phyloP scores from a whole-genome alignment of 2,113 vertebrate genomes.

The Taurulus bubalis region DNA sequence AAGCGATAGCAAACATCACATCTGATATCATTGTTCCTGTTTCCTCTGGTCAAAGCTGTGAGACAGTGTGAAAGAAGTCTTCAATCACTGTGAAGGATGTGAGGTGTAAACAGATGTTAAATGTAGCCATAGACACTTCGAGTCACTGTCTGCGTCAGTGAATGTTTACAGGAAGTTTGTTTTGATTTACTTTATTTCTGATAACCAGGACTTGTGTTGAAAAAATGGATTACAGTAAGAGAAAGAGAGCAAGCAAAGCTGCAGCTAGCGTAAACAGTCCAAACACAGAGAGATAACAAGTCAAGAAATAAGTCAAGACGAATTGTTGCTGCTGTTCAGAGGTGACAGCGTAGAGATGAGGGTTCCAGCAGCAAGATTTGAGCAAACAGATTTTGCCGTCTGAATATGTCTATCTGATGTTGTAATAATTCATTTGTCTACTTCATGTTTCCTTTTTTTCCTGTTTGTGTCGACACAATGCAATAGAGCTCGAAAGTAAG shows the following conservation, averaged over 20 bases:
- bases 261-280: constrained; percentile 15
- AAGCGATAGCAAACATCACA: constrained; percentile 40
- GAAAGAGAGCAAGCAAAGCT: constrained; percentile 40
- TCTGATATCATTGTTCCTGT: constrained; percentile 4
- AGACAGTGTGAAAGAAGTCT: constrained; percentile 6
- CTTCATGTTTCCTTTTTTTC: constrained; percentile 88
- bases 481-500: constrained; percentile 99
- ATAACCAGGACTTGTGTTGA: constrained; percentile 31
- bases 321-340: constrained; percentile 13
- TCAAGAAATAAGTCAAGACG: constrained; percentile 14
- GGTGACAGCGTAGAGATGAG: constrained; percentile 44
- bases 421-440: constrained; percentile 87
- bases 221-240: constrained; percentile 42
- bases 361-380: constrained; percentile 66
- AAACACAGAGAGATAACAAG: constrained; percentile 27
- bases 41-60: constrained; percentile 34
- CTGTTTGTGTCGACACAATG: constrained; percentile 97
- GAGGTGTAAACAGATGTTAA: constrained; percentile 46
- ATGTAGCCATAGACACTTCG: constrained; percentile 20
- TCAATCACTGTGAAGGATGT: constrained; percentile 24
- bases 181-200: constrained; percentile 40
- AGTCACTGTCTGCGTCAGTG: constrained; percentile 22
- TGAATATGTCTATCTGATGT: constrained; percentile 80
- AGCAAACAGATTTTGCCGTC: constrained; percentile 65
- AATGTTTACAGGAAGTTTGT: constrained; percentile 40